Evolutionary conservation across 2,113 vertebrate species (phyloP), one percentile per base, ranked within the genome.

Genomic region (Pardalotus punctatus): DNA sequence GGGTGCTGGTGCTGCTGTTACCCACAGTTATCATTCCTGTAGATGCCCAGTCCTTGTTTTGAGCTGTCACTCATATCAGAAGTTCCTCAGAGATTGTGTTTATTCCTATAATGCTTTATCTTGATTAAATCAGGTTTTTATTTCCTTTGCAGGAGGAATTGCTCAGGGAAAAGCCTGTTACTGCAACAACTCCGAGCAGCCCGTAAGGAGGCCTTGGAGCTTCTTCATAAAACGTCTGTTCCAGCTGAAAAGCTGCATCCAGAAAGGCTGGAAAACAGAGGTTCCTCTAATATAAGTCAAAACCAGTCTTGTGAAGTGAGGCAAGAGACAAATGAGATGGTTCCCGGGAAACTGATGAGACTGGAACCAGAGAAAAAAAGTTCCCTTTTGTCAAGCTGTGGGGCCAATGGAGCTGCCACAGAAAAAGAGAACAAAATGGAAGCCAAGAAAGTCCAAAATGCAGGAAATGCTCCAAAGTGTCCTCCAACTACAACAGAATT

Each of bases 141-240:
- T 94, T 90, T 94, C 42, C 45, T 83, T 88, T 92, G 51, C 76
- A 97, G 96, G 88, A 90, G 60, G 71, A 90, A 67, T 92, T 92
- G 85, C 82, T 95, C 95, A 60, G 96, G 90, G 25, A 96, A 97
- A 58, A 90, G 64, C 88, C 22, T 56, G 33, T 85, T 97, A 28
- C 86, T 97, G 64, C 95, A 77, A 25, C 93, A 86, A 5, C 90
- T 96, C 38, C 88, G 0, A 86, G 24, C 9, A 86, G 92, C 76
- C 54, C 43, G 1, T 6, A 83, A 62, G 40, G 78, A 92, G 81
- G 33, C 67, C 56, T 74, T 58, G 29, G 74, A 88, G 29, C 51
- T 66, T 56, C 78, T 61, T 56, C 50, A 18, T 10, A 31, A 86
- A 76, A 14, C 0, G 0, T 8, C 84, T 77, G 11, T 18, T 17